Evolutionary conservation across 1,140 invertebrate species (phyloP).

Genomic region (Camponotus floridanus): DNA sequence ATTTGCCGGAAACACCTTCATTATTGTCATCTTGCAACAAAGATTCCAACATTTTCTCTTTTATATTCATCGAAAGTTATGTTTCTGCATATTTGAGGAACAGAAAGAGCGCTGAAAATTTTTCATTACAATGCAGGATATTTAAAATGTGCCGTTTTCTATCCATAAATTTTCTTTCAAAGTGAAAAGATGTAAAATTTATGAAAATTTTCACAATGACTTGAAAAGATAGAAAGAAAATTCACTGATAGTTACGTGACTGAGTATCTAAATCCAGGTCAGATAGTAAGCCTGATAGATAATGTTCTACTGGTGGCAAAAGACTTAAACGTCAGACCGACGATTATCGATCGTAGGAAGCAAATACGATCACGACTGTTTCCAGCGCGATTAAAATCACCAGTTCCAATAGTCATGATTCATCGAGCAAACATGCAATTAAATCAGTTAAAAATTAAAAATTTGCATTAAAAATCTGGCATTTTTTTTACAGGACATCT

Average conservation of each 20-base stretch:
- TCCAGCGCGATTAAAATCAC: conserved; percentile 56
- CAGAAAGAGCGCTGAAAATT: conserved; percentile 5
- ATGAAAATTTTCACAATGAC: background rate
- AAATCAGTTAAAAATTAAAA: conserved; percentile 35
- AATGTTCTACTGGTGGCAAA: conserved; percentile 4
- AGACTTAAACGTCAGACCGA: conserved; percentile 10
- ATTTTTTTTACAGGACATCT: conserved; percentile 44
- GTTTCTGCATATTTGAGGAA: background rate
- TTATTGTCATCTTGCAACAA: background rate
- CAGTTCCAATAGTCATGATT: conserved; percentile 45
- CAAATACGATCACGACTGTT: conserved; percentile 55
- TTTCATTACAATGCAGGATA: background rate
- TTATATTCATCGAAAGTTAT: conserved; percentile 1
- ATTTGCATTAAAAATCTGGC: conserved; percentile 26
- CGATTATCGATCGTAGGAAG: conserved; percentile 65
- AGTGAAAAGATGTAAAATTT: background rate
- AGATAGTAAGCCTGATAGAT: background rate
- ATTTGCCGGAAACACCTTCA: conserved; percentile 9
- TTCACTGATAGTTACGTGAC: conserved; percentile 17
- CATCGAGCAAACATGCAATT: conserved; percentile 19
- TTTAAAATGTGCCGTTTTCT: conserved; percentile 1
- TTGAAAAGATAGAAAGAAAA: background rate
- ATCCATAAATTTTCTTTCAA: background rate
- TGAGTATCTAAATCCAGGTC: background rate
- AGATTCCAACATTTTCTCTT: background rate